Evolutionary conservation across 1,140 invertebrate species (phyloP).

Genomic region (Chironomus tepperi): DNA sequence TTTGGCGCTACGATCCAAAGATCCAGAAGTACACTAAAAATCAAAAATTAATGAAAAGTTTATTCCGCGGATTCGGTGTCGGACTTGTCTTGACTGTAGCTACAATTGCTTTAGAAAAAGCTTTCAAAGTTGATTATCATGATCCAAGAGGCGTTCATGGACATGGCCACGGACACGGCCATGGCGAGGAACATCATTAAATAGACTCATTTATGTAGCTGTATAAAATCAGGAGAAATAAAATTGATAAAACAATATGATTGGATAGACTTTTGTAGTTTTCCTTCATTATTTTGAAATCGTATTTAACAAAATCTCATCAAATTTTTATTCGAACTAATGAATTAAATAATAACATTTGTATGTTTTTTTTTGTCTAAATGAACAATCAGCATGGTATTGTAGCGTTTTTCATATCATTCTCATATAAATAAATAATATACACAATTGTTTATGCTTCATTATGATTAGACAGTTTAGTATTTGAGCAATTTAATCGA

Average conservation of each 20-base stretch:
- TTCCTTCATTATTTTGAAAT: not conserved
- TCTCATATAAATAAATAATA: not conserved
- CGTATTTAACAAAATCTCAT: slow-evolving; percentile 9
- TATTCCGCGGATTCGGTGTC: slow-evolving; percentile 49
- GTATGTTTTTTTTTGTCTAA: no score
- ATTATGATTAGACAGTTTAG: not conserved
- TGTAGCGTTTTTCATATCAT: not conserved
- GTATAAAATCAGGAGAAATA: no score
- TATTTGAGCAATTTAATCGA: not conserved
- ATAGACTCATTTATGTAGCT: not conserved
- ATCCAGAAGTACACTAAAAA: slow-evolving; percentile 37
- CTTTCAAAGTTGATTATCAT: slow-evolving; percentile 44
- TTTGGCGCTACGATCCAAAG: slow-evolving; percentile 55
- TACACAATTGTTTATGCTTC: not conserved
- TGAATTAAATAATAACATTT: slow-evolving; percentile 9
- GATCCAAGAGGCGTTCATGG: slow-evolving; percentile 39
- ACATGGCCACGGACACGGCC: slow-evolving; percentile 36
- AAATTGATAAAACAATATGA: no score
- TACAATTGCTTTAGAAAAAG: slow-evolving; percentile 45
- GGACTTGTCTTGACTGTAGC: slow-evolving; percentile 52
- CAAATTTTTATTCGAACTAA: not conserved
- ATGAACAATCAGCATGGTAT: not conserved
- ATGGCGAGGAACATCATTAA: slow-evolving; percentile 29
- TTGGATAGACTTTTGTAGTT: no score
- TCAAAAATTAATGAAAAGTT: slow-evolving; percentile 32